Evolutionary conservation across 2,888 invertebrate species (phyloP), one percentile per base, ranked within the genome.

Genomic region (Steinernema hermaphroditum): DNA sequence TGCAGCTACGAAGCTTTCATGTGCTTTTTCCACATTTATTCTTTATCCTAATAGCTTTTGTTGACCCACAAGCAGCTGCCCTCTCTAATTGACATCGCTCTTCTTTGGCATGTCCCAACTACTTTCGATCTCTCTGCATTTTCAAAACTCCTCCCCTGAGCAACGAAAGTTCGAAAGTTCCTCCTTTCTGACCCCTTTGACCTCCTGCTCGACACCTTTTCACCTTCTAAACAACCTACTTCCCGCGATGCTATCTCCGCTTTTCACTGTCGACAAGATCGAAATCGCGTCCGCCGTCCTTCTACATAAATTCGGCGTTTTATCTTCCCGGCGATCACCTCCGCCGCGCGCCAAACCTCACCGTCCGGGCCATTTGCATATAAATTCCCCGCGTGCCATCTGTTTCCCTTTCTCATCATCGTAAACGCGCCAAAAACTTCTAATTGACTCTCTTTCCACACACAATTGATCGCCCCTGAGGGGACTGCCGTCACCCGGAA

Each of bases 401-500:
- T 62, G 62, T 34, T 62, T 62, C 62, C 62, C 62, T 62, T 62
- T 62, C 62, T 29, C 62, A 62, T 29, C 29, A 32, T 62, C 62
- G 62, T 62, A 62, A 62, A 62, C 62, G 62, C 62, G 62, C 62
- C 27, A 34, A 62, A 34, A 62, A 62, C 8, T 29, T 27, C 32
- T 62, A 62, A 62, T 62, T 62, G 62, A 29, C 6, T 34, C 50
- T 24, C 22, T 50, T 62, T 34, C 27, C 16, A 1, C 32, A 2
- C 29, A n/a, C 27, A 62, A 62, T 62, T 32, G 1, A 32, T 62
- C 62, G 16, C 8, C n/a, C 46, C 43, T 8, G 43, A 41, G 14
- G 14, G 43, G 9, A 9, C 9, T 14, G n/a, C n/a, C n/a, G n/a
- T n/a, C n/a, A n/a, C n/a, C n/a, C 43, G 43, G 8, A 8, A 41